Evolutionary conservation across 2,113 vertebrate genomes (phyloP).

Genomic region (Polypterus bichir): DNA sequence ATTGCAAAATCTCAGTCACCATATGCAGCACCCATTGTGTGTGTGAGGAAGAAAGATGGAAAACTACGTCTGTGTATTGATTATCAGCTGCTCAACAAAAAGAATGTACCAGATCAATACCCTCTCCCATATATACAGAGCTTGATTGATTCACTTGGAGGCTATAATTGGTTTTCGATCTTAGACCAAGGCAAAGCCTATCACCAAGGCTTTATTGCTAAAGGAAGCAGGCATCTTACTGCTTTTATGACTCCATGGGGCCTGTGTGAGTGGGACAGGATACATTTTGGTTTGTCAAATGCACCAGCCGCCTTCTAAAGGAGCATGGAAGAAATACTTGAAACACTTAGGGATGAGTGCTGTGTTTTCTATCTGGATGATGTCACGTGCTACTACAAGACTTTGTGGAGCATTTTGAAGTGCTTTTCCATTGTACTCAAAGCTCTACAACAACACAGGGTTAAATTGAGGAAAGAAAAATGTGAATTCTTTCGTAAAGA

Average conservation of each 20-base stretch:
- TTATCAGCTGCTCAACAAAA: not conserved
- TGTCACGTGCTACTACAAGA: not conserved
- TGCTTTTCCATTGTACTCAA: not conserved
- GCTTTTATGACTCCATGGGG: constrained; percentile 6
- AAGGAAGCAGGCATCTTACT: not conserved
- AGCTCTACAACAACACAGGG: not conserved
- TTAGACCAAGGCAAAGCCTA: not conserved
- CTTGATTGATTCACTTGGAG: not conserved
- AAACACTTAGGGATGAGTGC: not conserved
- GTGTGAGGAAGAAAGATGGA: constrained; percentile 8
- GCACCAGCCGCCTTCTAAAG: not conserved
- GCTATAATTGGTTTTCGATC: not conserved
- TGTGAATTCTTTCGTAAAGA: constrained; percentile 1
- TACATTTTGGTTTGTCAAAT: not conserved
- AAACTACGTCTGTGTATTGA: constrained; percentile 1
- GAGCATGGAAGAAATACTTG: constrained; percentile 3
- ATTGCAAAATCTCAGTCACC: constrained; percentile 1
- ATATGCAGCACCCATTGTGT: not conserved
- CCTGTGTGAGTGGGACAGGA: not conserved
- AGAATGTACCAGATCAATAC: not conserved
- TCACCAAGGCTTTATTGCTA: not conserved
- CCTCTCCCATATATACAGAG: not conserved
- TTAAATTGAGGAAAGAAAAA: not conserved
- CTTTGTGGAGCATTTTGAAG: constrained; percentile 1
- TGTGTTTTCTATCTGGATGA: constrained; percentile 1